Evolutionary conservation across 2,797 vertebrate species (phyloP).

Genomic region (Gambusia yucatana): DNA sequence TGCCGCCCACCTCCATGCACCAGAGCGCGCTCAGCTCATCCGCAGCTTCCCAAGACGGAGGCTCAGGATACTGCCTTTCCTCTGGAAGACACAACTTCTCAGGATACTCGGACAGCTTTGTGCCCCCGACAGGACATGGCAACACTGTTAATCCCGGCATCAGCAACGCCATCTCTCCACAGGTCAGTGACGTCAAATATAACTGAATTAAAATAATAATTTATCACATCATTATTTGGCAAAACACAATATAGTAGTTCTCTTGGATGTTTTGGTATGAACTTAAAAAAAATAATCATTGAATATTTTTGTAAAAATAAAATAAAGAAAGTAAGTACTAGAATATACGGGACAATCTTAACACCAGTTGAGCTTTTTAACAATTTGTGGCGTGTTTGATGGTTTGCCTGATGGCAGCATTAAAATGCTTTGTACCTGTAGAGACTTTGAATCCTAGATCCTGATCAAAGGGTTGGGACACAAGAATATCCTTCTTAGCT

Average conservation of each 20-base stretch:
- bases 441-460: not conserved
- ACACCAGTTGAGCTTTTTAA: not conserved
- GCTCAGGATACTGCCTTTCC: conserved; percentile 92
- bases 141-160: conserved; percentile 92
- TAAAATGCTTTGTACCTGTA: not conserved
- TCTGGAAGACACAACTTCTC: conserved; percentile 94
- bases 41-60: conserved; percentile 88
- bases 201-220: not conserved
- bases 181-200: conserved; percentile 81
- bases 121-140: conserved; percentile 87
- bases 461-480: not conserved
- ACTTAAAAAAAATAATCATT: not conserved
- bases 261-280: not conserved
- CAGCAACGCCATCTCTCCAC: conserved; percentile 97
- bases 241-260: not conserved
- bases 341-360: not conserved
- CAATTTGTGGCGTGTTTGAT: not conserved
- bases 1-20: conserved; percentile 96
- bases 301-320: not conserved
- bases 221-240: not conserved
- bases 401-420: not conserved
- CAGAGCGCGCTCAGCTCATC: conserved; percentile 86
- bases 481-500: not conserved
- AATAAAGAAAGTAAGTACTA: not conserved
- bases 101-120: conserved; percentile 97